Conservation (phyloP, 1,140 invertebrate species). For the Bradysia coprophila region DNA sequence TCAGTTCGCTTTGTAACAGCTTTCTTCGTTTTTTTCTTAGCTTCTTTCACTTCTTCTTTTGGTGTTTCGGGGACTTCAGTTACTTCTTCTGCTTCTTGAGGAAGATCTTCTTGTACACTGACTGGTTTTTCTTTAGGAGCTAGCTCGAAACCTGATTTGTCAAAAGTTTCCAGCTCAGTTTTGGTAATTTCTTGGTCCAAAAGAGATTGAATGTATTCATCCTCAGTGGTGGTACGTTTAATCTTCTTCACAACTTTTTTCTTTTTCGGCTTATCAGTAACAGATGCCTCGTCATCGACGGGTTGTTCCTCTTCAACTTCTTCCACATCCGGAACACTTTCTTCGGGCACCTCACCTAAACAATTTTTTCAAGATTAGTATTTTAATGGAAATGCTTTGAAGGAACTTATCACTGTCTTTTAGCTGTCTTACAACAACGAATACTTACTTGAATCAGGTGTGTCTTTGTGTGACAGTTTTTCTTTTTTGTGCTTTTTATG, state of each 20-base stretch:
- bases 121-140: slow-evolving; percentile 14
- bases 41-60: slow-evolving; percentile 12
- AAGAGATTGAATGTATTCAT: too few species aligned
- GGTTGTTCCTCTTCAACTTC: slow-evolving; percentile 5
- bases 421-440: too few species aligned
- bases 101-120: slow-evolving; percentile 16
- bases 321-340: slow-evolving; percentile 9
- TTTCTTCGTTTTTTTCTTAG: slow-evolving; percentile 7
- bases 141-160: slow-evolving; percentile 8
- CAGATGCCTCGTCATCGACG: background rate
- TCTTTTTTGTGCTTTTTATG: slow-evolving; percentile 5
- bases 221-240: too few species aligned
- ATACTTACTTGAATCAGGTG: slow-evolving; percentile 6
- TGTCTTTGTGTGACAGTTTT: slow-evolving; percentile 10
- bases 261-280: background rate
- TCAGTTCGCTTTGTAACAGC: background rate
- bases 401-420: too few species aligned
- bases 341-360: slow-evolving; percentile 7
- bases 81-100: slow-evolving; percentile 13
- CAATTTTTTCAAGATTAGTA: too few species aligned
- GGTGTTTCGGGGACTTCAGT: slow-evolving; percentile 1
- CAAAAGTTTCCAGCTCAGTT: slow-evolving; percentile 9
- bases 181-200: background rate
- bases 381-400: too few species aligned
- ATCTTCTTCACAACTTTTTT: too few species aligned